Percentiles rank a stretch among this genome's conserved stretches.
These are phyloP conservation scores for Procambarus virginalis DNA, from an alignment of 1,140 invertebrate species.

Conservation along the genomic window DNA sequence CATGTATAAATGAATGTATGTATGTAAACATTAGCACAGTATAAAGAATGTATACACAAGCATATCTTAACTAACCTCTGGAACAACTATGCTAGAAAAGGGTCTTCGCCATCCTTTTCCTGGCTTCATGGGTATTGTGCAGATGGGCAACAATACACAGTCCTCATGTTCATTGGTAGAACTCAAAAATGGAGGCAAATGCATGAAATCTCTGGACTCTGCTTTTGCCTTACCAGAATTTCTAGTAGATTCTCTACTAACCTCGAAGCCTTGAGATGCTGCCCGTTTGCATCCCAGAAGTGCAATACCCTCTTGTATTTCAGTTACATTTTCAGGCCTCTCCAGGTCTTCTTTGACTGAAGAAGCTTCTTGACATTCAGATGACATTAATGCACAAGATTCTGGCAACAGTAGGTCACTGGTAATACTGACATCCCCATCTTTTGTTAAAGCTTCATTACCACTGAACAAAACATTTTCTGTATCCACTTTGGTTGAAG, in stretches of 20 bases:
- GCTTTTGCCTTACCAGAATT: not conserved
- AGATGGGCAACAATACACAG: not conserved
- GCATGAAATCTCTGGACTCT: not conserved
- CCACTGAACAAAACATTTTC: not conserved
- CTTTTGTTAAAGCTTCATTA: not conserved
- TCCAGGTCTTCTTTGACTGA: not conserved
- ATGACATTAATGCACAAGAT: not conserved
- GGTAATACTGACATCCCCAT: not conserved
- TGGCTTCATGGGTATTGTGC: not conserved
- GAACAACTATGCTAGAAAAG: not conserved
- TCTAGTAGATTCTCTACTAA: not conserved
- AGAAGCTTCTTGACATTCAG: not conserved
- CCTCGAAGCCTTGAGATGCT: not conserved
- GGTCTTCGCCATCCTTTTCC: slow-evolving; percentile 31
- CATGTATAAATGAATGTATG: too few relatives aligned
- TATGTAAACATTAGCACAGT: too few relatives aligned
- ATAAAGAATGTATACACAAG: too few relatives aligned
- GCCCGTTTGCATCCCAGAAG: not conserved
- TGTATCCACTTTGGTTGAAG: not conserved
- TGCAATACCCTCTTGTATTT: not conserved
- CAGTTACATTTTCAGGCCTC: not conserved
- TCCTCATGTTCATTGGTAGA: not conserved
- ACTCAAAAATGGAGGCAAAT: not conserved
- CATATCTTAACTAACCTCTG: not conserved
- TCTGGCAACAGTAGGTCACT: not conserved